Evolutionary conservation across 2,797 vertebrate genomes (phyloP).

Genomic region (Rhabdomys pumilio): DNA sequence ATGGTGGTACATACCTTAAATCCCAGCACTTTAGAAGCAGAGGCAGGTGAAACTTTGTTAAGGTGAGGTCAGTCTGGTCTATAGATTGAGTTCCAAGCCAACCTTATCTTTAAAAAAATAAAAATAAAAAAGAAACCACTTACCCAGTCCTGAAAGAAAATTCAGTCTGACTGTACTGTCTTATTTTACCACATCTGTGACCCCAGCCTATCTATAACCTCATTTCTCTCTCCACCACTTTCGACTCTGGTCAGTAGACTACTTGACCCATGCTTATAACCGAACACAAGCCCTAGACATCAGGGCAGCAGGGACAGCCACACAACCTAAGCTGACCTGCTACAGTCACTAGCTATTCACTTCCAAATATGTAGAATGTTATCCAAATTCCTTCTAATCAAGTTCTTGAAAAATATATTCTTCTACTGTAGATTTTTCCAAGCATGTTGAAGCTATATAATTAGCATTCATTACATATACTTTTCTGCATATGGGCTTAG

Average conservation of each 20-base stretch:
- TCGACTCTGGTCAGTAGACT: slow-evolving; percentile 16
- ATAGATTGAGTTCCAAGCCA: neutral
- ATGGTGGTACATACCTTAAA: neutral
- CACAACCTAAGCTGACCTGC: slow-evolving; percentile 27
- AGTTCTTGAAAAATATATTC: neutral
- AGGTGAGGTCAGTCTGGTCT: neutral
- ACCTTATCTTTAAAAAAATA: neutral
- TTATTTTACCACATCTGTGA: slow-evolving; percentile 31
- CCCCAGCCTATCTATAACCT: neutral
- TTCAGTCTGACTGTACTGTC: neutral
- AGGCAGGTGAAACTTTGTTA: neutral
- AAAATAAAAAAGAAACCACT: neutral
- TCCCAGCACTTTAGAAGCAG: neutral
- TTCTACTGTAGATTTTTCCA: neutral
- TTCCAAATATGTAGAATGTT: neutral
- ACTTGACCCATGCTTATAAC: neutral
- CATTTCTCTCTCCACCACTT: slow-evolving; percentile 43
- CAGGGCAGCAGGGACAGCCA: neutral
- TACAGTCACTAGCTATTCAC: slow-evolving; percentile 40
- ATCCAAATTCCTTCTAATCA: neutral
- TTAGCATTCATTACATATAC: neutral
- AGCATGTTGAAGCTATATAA: neutral
- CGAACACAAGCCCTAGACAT: neutral
- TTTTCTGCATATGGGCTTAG: neutral
- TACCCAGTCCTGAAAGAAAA: slow-evolving; percentile 62